Conservation (phyloP, 1,140 invertebrate genomes). For the Caerostris darwini region DNA sequence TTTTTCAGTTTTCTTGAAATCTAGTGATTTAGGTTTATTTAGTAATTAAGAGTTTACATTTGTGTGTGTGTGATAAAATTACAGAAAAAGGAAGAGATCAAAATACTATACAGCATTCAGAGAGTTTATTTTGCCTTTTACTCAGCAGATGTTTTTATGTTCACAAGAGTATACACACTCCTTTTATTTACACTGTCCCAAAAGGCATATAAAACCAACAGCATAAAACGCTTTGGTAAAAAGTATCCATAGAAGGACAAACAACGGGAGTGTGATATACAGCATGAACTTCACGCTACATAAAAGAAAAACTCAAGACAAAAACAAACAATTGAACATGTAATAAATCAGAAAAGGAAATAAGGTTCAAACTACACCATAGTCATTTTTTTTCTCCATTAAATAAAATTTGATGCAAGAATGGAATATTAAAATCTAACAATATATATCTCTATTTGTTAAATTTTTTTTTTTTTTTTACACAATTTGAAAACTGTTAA, state of each 20-base stretch:
- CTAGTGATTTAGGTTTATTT: too few relatives aligned
- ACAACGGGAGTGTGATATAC: slow-evolving; percentile 76
- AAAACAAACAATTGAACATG: slow-evolving; percentile 54
- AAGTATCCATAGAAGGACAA: slow-evolving; percentile 67
- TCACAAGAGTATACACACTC: slow-evolving; percentile 74
- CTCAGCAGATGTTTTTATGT: slow-evolving; percentile 70
- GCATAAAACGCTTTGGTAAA: slow-evolving; percentile 73
- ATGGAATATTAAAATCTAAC: slow-evolving; percentile 53
- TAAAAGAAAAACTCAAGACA: slow-evolving; percentile 53
- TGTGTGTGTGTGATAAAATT: neutral
- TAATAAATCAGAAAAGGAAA: slow-evolving; percentile 16
- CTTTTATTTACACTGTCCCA: slow-evolving; percentile 73
- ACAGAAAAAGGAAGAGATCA: slow-evolving; percentile 28
- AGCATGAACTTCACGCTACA: slow-evolving; percentile 48
- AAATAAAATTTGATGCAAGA: slow-evolving; percentile 55
- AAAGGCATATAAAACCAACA: slow-evolving; percentile 67
- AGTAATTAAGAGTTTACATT: too few relatives aligned
- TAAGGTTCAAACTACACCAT: slow-evolving; percentile 32
- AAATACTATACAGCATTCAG: slow-evolving; percentile 68
- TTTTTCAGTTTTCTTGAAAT: too few relatives aligned
- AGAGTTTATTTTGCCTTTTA: slow-evolving; percentile 77
- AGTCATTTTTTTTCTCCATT: slow-evolving; percentile 12
- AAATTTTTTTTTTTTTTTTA: slow-evolving; percentile 14
- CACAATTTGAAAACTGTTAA: slow-evolving; percentile 36
- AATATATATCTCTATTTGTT: slow-evolving; percentile 47